Conservation (phyloP, 2,888 invertebrate genomes). For the Caenorhabditis afra region DNA sequence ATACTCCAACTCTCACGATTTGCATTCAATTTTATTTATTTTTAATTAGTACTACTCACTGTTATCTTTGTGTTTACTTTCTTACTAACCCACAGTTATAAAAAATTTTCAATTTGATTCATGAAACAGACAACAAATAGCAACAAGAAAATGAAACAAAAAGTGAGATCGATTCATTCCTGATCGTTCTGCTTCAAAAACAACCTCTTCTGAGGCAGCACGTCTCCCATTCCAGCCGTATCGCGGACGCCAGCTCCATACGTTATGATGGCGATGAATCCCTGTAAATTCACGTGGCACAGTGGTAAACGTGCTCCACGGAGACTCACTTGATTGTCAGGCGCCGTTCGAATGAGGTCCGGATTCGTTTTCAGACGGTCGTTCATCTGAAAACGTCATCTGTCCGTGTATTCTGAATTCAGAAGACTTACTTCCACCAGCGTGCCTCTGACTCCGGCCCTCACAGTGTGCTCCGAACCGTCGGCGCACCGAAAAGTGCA, state of each 20-base stretch:
- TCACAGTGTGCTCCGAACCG: slow-evolving; percentile 62
- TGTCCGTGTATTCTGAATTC: too few species aligned
- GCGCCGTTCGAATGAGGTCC: slow-evolving; percentile 68
- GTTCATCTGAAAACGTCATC: slow-evolving; percentile 53
- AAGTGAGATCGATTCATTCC: slow-evolving; percentile 4
- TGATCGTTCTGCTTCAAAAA: slow-evolving; percentile 13
- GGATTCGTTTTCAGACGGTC: slow-evolving; percentile 66
- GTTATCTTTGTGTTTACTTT: background rate
- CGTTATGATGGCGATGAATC: slow-evolving; percentile 69
- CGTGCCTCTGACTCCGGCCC: slow-evolving; percentile 67
- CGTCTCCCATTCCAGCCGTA: slow-evolving; percentile 60
- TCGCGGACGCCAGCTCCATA: slow-evolving; percentile 69
- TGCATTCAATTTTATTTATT: slow-evolving; percentile 45
- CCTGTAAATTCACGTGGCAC: slow-evolving; percentile 31
- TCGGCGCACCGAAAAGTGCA: slow-evolving; percentile 67
- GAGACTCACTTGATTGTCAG: slow-evolving; percentile 65
- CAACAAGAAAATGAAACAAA: slow-evolving; percentile 6
- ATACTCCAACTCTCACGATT: slow-evolving; percentile 19
- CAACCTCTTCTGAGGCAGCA: slow-evolving; percentile 54
- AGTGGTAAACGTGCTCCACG: background rate
- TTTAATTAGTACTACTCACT: too few species aligned
- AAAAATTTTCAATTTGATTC: background rate
- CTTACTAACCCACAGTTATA: background rate
- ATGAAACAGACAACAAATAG: background rate
- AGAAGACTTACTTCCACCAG: slow-evolving; percentile 63